Conservation (phyloP, 2,888 invertebrate genomes). For the Heliconius erato region DNA sequence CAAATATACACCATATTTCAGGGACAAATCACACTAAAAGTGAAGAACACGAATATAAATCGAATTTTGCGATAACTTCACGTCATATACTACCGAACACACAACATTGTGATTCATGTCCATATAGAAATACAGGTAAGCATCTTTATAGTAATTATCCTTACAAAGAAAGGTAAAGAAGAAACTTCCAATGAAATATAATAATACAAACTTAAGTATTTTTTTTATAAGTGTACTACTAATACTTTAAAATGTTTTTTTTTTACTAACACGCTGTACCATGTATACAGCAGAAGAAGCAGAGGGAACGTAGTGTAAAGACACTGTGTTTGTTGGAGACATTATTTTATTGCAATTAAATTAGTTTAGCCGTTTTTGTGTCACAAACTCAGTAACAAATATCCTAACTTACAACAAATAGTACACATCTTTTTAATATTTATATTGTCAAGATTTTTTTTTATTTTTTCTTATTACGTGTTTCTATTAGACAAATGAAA, state of each 20-base stretch:
- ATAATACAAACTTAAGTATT: no score
- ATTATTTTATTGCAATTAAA: no score
- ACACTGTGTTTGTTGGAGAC: no score
- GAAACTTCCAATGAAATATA: no score
- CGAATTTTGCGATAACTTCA: constrained; percentile 63
- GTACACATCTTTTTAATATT: background rate
- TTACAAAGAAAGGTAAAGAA: no score
- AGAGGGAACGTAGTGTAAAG: no score
- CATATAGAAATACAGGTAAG: constrained; percentile 21
- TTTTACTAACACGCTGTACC: no score
- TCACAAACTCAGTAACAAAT: background rate
- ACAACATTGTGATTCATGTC: constrained; percentile 20
- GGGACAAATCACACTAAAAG: constrained; percentile 2
- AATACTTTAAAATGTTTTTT: no score
- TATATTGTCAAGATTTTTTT: background rate
- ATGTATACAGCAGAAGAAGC: no score
- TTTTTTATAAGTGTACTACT: no score
- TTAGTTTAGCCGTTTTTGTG: no score
- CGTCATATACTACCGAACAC: constrained; percentile 60
- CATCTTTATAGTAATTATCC: background rate
- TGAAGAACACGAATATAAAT: constrained; percentile 51
- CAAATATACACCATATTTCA: constrained; percentile 23
- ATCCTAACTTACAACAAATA: background rate
- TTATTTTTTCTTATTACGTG: background rate
- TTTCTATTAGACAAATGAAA: constrained; percentile 16